These are phyloP conservation scores for Trochalopteron elliotii DNA, from an alignment of 2,113 vertebrate genomes.

Conservation along the genomic window DNA sequence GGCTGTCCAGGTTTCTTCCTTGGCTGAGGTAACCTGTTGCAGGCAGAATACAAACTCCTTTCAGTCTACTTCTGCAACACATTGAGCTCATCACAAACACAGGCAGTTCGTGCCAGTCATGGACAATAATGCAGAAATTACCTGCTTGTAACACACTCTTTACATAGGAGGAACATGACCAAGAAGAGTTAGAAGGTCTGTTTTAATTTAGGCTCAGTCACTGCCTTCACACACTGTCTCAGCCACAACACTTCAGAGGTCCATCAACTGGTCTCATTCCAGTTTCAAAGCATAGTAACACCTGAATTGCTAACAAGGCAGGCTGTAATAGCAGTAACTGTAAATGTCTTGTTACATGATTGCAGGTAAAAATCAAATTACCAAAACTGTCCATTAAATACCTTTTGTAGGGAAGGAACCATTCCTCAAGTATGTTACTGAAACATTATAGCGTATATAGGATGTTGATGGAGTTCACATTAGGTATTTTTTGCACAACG, in stretches of 20 bases:
- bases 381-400: not conserved
- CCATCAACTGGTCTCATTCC: not conserved
- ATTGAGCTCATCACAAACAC: not conserved
- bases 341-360: not conserved
- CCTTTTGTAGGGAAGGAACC: not conserved
- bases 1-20: not conserved
- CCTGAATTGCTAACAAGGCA: not conserved
- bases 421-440: not conserved
- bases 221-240: not conserved
- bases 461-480: not conserved
- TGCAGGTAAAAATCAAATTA: not conserved
- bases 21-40: not conserved
- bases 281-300: not conserved
- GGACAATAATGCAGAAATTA: not conserved
- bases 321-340: not conserved
- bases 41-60: not conserved
- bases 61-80: not conserved
- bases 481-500: not conserved
- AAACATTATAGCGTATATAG: not conserved
- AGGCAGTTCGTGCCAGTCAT: not conserved
- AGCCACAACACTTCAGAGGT: not conserved
- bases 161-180: not conserved
- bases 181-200: not conserved
- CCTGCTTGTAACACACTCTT: not conserved
- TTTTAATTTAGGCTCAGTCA: not conserved